Conservation (phyloP, 2,113 vertebrate genomes). For the Pelecanoides urinatrix region DNA sequence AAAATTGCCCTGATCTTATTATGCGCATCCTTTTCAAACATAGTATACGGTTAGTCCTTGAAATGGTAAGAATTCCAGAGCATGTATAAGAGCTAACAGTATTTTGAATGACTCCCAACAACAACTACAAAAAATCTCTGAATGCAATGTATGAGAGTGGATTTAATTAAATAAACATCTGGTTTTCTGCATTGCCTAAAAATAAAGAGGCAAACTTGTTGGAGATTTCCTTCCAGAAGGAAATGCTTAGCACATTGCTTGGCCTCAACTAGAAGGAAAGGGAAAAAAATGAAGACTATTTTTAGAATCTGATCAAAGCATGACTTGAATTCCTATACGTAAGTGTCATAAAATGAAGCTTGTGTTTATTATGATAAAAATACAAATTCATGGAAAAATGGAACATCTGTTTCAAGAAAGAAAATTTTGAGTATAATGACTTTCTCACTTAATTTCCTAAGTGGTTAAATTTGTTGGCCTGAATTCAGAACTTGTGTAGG, state of each 20-base stretch:
- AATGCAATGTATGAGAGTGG: constrained; percentile 34
- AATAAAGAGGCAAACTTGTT: constrained; percentile 64
- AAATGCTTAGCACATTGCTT: constrained; percentile 82
- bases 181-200: constrained; percentile 58
- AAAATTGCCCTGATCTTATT: neutral
- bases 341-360: constrained; percentile 61
- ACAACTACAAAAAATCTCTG: neutral
- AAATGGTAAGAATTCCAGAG: neutral
- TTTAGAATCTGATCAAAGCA: constrained; percentile 80
- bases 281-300: constrained; percentile 67
- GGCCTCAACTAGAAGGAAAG: constrained; percentile 52
- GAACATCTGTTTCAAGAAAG: constrained; percentile 45
- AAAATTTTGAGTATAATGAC: constrained; percentile 8
- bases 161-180: constrained; percentile 81
- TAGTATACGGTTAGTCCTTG: neutral
- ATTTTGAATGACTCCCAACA: constrained; percentile 31
- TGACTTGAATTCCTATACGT: constrained; percentile 71
- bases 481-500: constrained; percentile 29
- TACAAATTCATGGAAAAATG: constrained; percentile 41
- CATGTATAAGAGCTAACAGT: neutral
- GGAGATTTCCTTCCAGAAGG: constrained; percentile 76
- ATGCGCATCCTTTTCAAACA: neutral
- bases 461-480: neutral
- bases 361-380: constrained; percentile 72
- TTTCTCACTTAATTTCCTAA: constrained; percentile 34